Base-by-base conservation (phyloP, 2,797 vertebrate species). In the Euthynnus affinis region DNA sequence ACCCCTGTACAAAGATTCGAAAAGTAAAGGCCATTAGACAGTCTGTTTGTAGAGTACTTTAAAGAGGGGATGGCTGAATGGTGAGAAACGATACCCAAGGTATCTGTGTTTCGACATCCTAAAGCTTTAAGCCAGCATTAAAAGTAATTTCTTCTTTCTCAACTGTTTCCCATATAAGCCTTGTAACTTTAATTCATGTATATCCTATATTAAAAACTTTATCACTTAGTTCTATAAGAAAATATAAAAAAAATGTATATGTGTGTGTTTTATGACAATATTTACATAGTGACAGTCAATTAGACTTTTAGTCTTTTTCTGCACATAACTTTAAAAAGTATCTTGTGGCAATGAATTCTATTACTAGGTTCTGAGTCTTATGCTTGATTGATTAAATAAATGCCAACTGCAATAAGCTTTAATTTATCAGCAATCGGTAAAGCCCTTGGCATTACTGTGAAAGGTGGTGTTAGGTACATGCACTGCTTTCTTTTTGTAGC, bases 21-120 rank as follows among this genome's bases (percentile, higher is more conserved):
- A 60, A 53, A 71, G 42, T 56, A 74, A 80, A 61, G 67, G 25
- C 65, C 55, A 80, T 86, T 69, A 74, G 37, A 79, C 17, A 60
- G 67, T 81, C 72, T 82, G 70, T 83, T 78, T 82, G 65, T 72
- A 51, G 64, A 77, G 53, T 52, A 60, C 63, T 78, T 87, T 76
- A 76, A 87, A 86, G 62, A 76, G 22, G 8, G 56, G 23, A 53
- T 70, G 68, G 60, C 48, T 71, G 69, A 78, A 84, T 29, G 27
- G 48, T 64, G 58, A 62, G 73, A 80, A 83, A 78, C 3, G 17
- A 48, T 44, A 57, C 29, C 14, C 15, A 63, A 71, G n/a, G 75
- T 77, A 37, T 66, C 60, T 46, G 22, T 53, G 22, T 58, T 75
- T 80, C 15, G 58, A 55, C 63, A 73, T 65, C 57, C 22, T 14